phyloP scores from a whole-genome alignment of 2,113 vertebrate genomes.

The Coptodon bakossiorum region DNA sequence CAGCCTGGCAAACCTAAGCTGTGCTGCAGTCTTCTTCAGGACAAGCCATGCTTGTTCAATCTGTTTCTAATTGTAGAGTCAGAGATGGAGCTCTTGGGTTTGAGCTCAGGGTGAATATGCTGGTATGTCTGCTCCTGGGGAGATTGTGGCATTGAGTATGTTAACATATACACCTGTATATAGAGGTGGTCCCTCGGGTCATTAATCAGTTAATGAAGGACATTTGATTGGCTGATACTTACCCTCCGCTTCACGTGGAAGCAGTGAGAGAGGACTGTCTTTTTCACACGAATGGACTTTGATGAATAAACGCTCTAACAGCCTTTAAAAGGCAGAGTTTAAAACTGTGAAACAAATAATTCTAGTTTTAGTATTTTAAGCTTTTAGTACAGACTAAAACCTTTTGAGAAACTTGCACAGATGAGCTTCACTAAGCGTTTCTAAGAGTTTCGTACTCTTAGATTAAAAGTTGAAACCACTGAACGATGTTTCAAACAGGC shows the following conservation, averaged over 20 bases:
- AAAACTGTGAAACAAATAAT: not conserved
- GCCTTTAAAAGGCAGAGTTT: not conserved
- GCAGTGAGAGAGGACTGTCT: not conserved
- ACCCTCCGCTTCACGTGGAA: not conserved
- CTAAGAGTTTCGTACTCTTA: not conserved
- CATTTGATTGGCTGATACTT: not conserved
- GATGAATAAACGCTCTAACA: not conserved
- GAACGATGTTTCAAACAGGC: not conserved
- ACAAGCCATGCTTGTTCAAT: accelerated
- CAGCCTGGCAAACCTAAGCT: no score
- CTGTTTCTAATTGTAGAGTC: no score
- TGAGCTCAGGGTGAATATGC: not conserved
- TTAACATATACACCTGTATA: not conserved
- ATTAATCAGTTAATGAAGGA: not conserved
- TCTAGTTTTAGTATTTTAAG: not conserved
- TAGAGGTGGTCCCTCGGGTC: not conserved
- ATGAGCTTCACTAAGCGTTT: not conserved
- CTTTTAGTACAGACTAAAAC: not conserved
- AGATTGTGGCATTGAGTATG: not conserved
- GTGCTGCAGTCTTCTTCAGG: no score
- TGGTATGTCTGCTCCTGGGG: not conserved
- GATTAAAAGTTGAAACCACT: not conserved
- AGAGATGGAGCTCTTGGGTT: not conserved
- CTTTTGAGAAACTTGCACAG: not conserved
- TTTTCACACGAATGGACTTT: not conserved